Percentiles rank a stretch among this genome's conserved stretches.
Conservation (phyloP, 2,888 invertebrate genomes). For the Ptilodon capucinus region DNA sequence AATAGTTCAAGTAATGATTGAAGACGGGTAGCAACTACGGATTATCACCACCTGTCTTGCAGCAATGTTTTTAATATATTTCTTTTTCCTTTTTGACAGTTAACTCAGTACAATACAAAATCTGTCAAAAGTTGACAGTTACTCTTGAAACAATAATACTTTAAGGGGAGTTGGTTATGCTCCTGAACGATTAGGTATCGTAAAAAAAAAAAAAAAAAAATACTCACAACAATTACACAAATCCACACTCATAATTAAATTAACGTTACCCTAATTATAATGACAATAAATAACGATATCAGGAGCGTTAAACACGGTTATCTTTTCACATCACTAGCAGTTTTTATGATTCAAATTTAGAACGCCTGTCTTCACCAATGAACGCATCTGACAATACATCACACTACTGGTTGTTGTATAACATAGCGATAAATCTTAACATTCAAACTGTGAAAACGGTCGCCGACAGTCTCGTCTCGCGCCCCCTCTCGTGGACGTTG, state of each 20-base stretch:
- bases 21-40: no score
- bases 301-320: not conserved
- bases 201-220: not conserved
- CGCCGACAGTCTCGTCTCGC: slow-evolving; percentile 24
- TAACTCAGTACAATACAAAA: no score
- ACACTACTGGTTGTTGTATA: slow-evolving; percentile 5
- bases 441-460: slow-evolving; percentile 35
- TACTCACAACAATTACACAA: slow-evolving; percentile 23
- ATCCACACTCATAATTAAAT: slow-evolving; percentile 8
- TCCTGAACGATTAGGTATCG: no score
- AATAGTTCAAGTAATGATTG: no score
- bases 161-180: no score
- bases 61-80: no score
- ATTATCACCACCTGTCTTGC: no score
- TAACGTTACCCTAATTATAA: slow-evolving; percentile 4
- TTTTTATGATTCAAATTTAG: not conserved
- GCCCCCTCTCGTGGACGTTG: slow-evolving; percentile 40
- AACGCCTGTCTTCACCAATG: not conserved
- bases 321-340: not conserved
- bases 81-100: no score
- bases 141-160: no score
- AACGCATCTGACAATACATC: not conserved
- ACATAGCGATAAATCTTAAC: slow-evolving; percentile 31
- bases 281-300: not conserved
- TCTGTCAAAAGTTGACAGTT: no score